These are phyloP conservation scores for Himalopsyche tibetana DNA, from an alignment of 2,888 invertebrate genomes.

Conservation along the genomic window DNA sequence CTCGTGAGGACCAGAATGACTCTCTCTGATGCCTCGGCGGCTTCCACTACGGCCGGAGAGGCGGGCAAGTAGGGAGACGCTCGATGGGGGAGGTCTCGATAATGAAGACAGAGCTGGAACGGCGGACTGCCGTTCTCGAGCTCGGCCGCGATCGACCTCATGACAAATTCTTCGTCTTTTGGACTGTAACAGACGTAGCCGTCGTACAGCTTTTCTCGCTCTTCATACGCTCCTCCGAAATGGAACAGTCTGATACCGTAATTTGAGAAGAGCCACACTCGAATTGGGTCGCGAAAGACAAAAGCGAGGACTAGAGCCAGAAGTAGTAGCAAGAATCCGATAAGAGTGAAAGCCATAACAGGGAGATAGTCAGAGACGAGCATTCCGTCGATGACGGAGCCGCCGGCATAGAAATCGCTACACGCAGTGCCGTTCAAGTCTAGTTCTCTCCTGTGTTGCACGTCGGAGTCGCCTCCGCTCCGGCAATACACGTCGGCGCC, in stretches of 20 bases:
- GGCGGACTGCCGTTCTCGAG: constrained; percentile 88
- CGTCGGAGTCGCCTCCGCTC: constrained; percentile 82
- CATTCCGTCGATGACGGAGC: constrained; percentile 88
- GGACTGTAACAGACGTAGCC: constrained; percentile 95
- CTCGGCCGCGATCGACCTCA: constrained; percentile 89
- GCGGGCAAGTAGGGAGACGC: constrained; percentile 84
- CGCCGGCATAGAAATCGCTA: constrained; percentile 90
- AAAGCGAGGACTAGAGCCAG: constrained; percentile 87
- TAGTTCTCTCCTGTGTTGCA: constrained; percentile 86
- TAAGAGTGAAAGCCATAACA: constrained; percentile 87
- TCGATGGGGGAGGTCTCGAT: constrained; percentile 88
- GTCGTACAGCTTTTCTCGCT: constrained; percentile 91
- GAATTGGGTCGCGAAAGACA: constrained; percentile 89
- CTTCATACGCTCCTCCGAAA: constrained; percentile 83
- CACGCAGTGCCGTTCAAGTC: constrained; percentile 91
- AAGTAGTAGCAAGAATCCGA: constrained; percentile 86
- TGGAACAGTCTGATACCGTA: constrained; percentile 90
- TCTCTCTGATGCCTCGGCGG: constrained; percentile 90
- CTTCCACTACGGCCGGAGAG: constrained; percentile 87
- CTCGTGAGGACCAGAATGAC: constrained; percentile 92
- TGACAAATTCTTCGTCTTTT: constrained; percentile 93
- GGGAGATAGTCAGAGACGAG: constrained; percentile 90
- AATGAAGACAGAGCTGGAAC: constrained; percentile 91
- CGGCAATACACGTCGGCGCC: constrained; percentile 88
- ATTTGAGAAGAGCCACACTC: constrained; percentile 91